A percentile compares a stretch with the other conserved stretches of the same genome.
phyloP scores from a whole-genome alignment of 2,888 invertebrate species.

The Callyntrura sp. region DNA sequence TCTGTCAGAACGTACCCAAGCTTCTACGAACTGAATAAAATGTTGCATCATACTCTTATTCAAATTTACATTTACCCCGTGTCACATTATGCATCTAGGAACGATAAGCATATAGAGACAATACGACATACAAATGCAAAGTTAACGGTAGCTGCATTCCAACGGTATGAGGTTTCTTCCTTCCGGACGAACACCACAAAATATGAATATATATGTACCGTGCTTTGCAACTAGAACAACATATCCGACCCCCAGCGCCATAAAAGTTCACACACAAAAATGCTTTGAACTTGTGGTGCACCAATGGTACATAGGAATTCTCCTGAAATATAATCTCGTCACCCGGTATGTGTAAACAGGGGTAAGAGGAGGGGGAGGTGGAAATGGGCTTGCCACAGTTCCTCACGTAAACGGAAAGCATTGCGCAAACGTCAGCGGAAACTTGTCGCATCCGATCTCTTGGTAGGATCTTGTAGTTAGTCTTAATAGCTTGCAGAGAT shows the following conservation, averaged over 20 bases:
- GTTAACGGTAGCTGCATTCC: constrained; percentile 11
- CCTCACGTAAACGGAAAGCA: neutral
- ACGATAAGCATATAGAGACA: too few relatives aligned
- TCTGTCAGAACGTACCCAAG: too few relatives aligned
- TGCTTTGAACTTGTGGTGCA: too few relatives aligned
- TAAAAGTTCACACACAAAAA: too few relatives aligned
- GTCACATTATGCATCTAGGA: too few relatives aligned
- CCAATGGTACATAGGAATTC: too few relatives aligned
- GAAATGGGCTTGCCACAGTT: too few relatives aligned
- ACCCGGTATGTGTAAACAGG: too few relatives aligned
- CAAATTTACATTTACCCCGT: neutral
- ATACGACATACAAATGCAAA: neutral
- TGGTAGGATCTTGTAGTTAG: neutral
- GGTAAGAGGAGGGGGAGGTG: too few relatives aligned
- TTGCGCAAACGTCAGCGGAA: neutral
- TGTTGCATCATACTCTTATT: constrained; percentile 48
- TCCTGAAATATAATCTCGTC: too few relatives aligned
- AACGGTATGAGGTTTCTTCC: neutral
- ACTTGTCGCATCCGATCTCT: neutral
- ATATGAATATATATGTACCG: neutral
- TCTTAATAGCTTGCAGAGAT: neutral
- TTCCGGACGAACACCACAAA: neutral
- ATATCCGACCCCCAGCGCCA: too few relatives aligned
- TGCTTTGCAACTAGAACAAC: too few relatives aligned
- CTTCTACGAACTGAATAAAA: neutral